These are phyloP conservation scores for Macrotis lagotis DNA, from an alignment of 2,113 vertebrate genomes.

Conservation along the genomic window DNA sequence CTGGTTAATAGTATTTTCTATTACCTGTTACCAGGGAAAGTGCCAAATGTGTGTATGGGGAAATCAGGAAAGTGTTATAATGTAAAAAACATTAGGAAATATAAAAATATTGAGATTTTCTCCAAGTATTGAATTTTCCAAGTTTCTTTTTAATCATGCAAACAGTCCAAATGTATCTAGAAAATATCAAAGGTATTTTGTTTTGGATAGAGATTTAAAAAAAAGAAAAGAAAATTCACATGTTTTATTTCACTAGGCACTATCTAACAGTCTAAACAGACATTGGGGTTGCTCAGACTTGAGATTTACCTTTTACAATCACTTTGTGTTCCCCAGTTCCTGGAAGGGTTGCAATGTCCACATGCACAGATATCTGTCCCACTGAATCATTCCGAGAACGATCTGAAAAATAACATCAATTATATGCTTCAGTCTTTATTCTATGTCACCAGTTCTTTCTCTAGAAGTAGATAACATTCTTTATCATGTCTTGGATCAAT, in stretches of 20 bases:
- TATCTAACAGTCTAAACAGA: background rate
- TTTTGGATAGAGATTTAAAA: background rate
- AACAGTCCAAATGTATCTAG: background rate
- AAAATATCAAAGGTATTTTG: background rate
- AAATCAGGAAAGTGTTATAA: background rate
- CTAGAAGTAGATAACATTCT: too few species aligned
- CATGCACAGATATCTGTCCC: constrained; percentile 95
- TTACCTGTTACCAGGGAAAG: background rate
- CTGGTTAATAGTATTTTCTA: background rate
- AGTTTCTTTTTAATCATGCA: constrained; percentile 22
- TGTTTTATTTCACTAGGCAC: background rate
- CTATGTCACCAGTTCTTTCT: background rate
- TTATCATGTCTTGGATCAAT: background rate
- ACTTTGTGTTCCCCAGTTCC: constrained; percentile 98
- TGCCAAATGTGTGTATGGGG: background rate
- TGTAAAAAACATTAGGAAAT: background rate
- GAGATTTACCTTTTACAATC: constrained; percentile 92
- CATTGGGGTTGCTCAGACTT: background rate
- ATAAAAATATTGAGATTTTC: background rate
- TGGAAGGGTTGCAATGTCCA: constrained; percentile 93
- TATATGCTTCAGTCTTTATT: background rate
- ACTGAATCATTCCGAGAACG: constrained; percentile 88
- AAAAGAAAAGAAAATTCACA: background rate
- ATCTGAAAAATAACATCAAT: constrained; percentile 77
- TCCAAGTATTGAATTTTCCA: background rate